A percentile compares a stretch with the other conserved stretches of the same genome.
phyloP scores from a whole-genome alignment of 2,888 invertebrate species.

The Trilocha varians region DNA sequence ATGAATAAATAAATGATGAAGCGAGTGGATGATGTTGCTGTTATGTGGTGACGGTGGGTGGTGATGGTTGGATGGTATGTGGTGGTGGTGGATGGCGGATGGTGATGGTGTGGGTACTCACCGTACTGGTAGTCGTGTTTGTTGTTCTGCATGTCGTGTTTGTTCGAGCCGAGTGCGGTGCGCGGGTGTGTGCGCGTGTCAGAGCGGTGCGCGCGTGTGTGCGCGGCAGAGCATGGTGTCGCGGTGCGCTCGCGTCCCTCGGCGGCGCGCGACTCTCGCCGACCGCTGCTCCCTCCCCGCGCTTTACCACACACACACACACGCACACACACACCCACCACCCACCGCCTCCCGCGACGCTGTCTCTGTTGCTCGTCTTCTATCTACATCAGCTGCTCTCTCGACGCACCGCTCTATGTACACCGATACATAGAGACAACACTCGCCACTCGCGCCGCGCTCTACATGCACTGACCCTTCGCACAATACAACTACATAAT shows the following conservation, averaged over 20 bases:
- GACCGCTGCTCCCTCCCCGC: slow-evolving; percentile 13
- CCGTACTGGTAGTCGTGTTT: slow-evolving; percentile 55
- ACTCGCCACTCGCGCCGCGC: too few relatives aligned
- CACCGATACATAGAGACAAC: not conserved
- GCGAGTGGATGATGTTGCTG: too few relatives aligned
- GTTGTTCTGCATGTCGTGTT: slow-evolving; percentile 35
- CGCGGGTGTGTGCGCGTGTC: slow-evolving; percentile 13
- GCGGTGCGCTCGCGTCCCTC: slow-evolving; percentile 25
- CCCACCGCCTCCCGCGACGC: slow-evolving; percentile 15
- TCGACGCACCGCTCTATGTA: not conserved
- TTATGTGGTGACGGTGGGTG: too few relatives aligned
- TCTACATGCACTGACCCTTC: too few relatives aligned
- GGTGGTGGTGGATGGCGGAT: not conserved
- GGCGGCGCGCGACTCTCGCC: slow-evolving; percentile 33
- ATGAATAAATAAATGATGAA: too few relatives aligned
- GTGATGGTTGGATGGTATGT: not conserved
- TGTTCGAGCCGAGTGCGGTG: too few relatives aligned
- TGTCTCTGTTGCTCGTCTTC: slow-evolving; percentile 12
- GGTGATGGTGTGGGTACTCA: slow-evolving; percentile 27
- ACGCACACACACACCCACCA: slow-evolving; percentile 10
- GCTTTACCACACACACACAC: slow-evolving; percentile 11
- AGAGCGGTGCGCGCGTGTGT: slow-evolving; percentile 12
- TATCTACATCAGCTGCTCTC: not conserved
- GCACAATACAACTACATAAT: too few relatives aligned
- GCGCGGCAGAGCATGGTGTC: slow-evolving; percentile 11